phyloP scores from a whole-genome alignment of 2,797 vertebrate genomes.

The Diceros bicornis region DNA sequence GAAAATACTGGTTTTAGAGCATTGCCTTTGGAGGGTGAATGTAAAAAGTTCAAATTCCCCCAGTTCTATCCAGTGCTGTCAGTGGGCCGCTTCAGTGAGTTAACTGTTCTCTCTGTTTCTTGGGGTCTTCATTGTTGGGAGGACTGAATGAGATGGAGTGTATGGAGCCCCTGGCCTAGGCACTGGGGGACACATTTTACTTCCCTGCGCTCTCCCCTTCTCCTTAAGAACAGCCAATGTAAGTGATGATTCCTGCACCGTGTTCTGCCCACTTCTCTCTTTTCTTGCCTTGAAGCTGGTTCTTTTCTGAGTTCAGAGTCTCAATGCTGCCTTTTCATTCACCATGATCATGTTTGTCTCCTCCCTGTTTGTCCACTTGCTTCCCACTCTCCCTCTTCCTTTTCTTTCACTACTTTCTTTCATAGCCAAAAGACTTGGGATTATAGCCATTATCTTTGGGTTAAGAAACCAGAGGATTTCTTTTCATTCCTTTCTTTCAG shows the following conservation, averaged over 20 bases:
- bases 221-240: rapidly evolving
- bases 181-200: rapidly evolving
- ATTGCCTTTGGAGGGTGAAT: neutral
- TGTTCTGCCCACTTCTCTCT: rapidly evolving
- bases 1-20: neutral
- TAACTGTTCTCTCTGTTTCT: neutral
- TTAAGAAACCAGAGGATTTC: neutral
- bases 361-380: neutral
- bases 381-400: neutral
- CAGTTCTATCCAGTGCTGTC: neutral
- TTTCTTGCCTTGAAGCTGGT: neutral
- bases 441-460: neutral
- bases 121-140: neutral
- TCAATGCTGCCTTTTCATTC: neutral
- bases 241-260: rapidly evolving
- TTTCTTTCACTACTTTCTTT: neutral
- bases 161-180: no score
- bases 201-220: neutral
- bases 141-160: neutral
- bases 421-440: neutral
- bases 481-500: neutral
- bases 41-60: neutral
- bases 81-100: neutral
- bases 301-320: neutral
- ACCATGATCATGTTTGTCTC: neutral